phyloP scores from a whole-genome alignment of 1,140 invertebrate genomes.

The Harpegnathos saltator region DNA sequence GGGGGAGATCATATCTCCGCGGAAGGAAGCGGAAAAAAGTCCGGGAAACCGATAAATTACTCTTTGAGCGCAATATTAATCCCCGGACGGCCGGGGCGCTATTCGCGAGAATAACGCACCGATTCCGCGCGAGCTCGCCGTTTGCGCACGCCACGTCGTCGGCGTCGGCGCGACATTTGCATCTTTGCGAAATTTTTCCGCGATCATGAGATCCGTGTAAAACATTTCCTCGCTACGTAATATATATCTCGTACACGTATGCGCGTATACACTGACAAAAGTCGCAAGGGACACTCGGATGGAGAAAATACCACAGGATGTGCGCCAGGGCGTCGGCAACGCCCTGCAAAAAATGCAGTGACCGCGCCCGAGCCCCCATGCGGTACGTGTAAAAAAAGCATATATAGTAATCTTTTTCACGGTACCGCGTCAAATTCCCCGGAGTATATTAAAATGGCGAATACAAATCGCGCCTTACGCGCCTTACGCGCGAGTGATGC shows the following conservation, averaged over 20 bases:
- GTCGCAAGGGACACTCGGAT: not conserved
- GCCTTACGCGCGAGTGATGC: too few species aligned
- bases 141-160: too few species aligned
- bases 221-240: not conserved
- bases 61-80: slow-evolving; percentile 54
- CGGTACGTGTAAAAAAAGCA: not conserved
- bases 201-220: not conserved
- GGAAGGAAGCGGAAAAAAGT: slow-evolving; percentile 41
- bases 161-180: not conserved
- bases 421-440: not conserved
- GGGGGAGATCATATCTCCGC: slow-evolving; percentile 34
- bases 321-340: not conserved
- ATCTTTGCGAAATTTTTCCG: not conserved
- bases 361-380: not conserved
- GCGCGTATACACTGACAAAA: too few species aligned
- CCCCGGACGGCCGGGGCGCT: not conserved
- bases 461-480: slow-evolving; percentile 5
- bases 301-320: not conserved
- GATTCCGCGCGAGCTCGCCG: not conserved
- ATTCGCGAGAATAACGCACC: not conserved
- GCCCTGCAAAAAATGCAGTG: not conserved
- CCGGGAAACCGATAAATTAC: slow-evolving; percentile 56
- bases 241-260: not conserved
- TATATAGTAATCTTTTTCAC: slow-evolving; percentile 17
- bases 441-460: not conserved